These are phyloP conservation scores for Automeris io DNA, from an alignment of 2,888 invertebrate species.

Conservation along the genomic window DNA sequence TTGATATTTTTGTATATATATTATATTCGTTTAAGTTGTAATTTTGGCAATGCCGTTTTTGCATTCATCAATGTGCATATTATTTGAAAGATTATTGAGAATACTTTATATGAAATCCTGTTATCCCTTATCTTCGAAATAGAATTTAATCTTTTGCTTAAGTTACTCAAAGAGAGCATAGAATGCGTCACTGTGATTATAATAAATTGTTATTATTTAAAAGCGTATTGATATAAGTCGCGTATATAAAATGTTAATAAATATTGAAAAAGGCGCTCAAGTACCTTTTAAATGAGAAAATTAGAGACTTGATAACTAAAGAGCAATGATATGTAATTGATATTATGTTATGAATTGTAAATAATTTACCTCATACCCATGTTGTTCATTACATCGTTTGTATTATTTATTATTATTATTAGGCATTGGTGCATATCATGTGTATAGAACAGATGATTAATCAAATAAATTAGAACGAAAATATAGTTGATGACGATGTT, in stretches of 20 bases:
- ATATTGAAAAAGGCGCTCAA: constrained; percentile 45
- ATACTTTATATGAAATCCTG: no score
- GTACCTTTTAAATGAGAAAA: constrained; percentile 29
- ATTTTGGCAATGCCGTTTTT: no score
- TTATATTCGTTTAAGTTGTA: no score
- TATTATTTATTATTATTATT: constrained; percentile 55
- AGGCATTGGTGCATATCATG: constrained; percentile 78
- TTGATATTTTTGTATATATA: no score
- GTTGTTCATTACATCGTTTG: constrained; percentile 60
- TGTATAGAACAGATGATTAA: constrained; percentile 76
- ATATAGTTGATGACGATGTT: constrained; percentile 54
- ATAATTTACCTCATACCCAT: constrained; percentile 53
- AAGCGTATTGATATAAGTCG: constrained; percentile 26
- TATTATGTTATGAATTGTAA: constrained; percentile 42
- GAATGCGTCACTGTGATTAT: background rate
- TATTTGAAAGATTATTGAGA: no score
- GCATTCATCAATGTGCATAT: no score
- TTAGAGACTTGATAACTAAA: constrained; percentile 44
- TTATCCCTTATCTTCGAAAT: no score
- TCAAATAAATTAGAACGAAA: constrained; percentile 75
- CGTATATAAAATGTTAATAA: constrained; percentile 24
- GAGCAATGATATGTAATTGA: constrained; percentile 45
- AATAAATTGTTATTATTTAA: constrained; percentile 33
- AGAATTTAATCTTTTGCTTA: no score
- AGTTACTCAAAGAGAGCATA: background rate